Base-by-base conservation (phyloP, 1,140 invertebrate species). In the Heliconius hewitsoni region DNA sequence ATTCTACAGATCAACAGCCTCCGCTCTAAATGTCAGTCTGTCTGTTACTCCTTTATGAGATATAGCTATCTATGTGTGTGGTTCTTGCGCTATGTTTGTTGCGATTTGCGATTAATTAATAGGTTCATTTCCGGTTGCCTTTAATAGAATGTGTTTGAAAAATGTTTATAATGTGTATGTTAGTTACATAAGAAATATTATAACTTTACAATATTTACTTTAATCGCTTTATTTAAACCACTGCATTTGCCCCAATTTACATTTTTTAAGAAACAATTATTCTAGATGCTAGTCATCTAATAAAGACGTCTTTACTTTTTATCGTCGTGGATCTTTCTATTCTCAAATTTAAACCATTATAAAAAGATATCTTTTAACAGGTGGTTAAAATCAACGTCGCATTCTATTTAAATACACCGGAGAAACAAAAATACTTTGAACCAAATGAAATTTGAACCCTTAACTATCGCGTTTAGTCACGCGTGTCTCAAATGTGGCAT, bases 1-100 rank as follows among this genome's bases (percentile, higher is more conserved):
- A 66, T 66, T 66, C 60, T 30, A 30, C 60, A 18, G 60, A 66
- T 66, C 60, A 66, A 66, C 60, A 66, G 60, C 60, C 60, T 30
- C 27, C 60, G 23, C 30, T 66, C 8, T 30, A 66, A 27, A 66
- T 66, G 60, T 66, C 60, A 66, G 60, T 66, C 60, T 66, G 60
- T 66, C 60, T 66, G 60, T 66, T 30, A 66, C 27, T 66, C 60
- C 60, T 66, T 30, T 66, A 66, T 16, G 60, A 66, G 27, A 18
- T n/a, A 27, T 66, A 19, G 50, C 18, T 52, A 6, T 16, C 11
- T 30, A 13, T 66, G 11, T 66, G 23, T 11, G 55, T 8, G 8
- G 6, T 27, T 30, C 23, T 66, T 66, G 57, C 23, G 23, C 55
- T 9, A 66, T 66, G 23, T 66, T 66, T 66, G 27, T 66, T 30